These are phyloP conservation scores for Scomber colias DNA, from an alignment of 2,113 vertebrate species.

Conservation along the genomic window DNA sequence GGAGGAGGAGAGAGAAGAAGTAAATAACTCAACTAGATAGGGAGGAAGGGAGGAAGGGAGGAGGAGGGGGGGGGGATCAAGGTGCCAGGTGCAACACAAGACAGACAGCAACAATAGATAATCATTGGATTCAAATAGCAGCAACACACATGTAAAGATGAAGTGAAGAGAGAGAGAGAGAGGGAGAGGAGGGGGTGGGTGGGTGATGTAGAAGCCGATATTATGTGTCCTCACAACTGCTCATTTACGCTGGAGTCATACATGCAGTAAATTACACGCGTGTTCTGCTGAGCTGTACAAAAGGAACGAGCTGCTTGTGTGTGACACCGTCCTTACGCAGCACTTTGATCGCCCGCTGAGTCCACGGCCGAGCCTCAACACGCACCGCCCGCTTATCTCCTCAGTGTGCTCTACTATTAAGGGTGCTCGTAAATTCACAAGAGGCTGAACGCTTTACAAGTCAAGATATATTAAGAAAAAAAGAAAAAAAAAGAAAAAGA, in stretches of 20 bases:
- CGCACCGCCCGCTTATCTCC: background rate
- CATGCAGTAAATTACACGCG: slow-evolving; percentile 72
- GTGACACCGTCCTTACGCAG: slow-evolving; percentile 20
- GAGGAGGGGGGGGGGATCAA: background rate
- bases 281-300: slow-evolving; percentile 69
- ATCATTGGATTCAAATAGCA: slow-evolving; percentile 42
- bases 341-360: slow-evolving; percentile 20
- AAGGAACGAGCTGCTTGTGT: slow-evolving; percentile 16
- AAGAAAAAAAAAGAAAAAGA: slow-evolving; percentile 12
- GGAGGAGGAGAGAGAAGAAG: background rate
- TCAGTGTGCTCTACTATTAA: background rate
- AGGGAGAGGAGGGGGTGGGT: background rate
- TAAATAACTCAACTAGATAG: background rate
- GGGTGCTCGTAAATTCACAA: background rate
- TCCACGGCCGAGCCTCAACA: slow-evolving; percentile 8
- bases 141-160: background rate
- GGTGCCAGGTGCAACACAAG: slow-evolving; percentile 60
- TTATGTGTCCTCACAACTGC: slow-evolving; percentile 35
- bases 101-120: slow-evolving; percentile 37
- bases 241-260: slow-evolving; percentile 62
- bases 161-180: background rate
- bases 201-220: slow-evolving; percentile 1
- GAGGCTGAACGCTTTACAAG: background rate
- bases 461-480: slow-evolving; percentile 7
- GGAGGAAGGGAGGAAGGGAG: background rate